Evolutionary conservation across 2,888 invertebrate genomes (phyloP).

Genomic region (Cartodere bifasciata): DNA sequence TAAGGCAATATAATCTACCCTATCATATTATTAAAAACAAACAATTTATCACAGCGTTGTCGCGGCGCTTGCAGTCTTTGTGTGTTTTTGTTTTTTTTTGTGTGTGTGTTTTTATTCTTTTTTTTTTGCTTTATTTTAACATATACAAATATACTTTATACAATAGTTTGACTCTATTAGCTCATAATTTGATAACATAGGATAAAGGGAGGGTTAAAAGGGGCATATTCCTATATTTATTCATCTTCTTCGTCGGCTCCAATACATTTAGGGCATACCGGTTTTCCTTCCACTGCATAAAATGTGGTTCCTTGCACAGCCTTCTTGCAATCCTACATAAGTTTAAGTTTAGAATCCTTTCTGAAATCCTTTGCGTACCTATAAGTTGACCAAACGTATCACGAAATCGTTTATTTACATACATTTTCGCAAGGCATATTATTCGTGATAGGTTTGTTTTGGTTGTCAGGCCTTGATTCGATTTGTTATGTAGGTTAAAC

Average conservation of each 20-base stretch:
- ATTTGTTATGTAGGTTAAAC: too few relatives aligned
- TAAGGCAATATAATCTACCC: too few relatives aligned
- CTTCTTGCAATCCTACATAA: conserved; percentile 78
- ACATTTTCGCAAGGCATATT: too few relatives aligned
- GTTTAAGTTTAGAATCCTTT: conserved; percentile 2
- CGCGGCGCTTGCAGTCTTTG: conserved; percentile 12
- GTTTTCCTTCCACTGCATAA: conserved; percentile 94
- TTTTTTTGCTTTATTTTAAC: conserved; percentile 26
- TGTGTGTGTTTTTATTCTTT: conserved; percentile 20
- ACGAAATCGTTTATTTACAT: too few relatives aligned
- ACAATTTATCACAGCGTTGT: not conserved
- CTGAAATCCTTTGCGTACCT: too few relatives aligned
- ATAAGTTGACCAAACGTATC: too few relatives aligned
- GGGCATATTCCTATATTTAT: conserved; percentile 8
- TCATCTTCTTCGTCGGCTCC: conserved; percentile 77
- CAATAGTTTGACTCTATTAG: conserved; percentile 8
- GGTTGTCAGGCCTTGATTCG: too few relatives aligned
- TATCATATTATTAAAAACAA: not conserved
- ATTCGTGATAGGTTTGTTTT: too few relatives aligned
- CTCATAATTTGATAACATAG: conserved; percentile 3
- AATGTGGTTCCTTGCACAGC: conserved; percentile 90
- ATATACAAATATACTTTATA: conserved; percentile 40
- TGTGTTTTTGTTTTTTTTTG: conserved; percentile 18
- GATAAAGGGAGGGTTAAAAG: conserved; percentile 30
- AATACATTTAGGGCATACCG: conserved; percentile 87